Evolutionary conservation across 2,797 vertebrate species (phyloP).

Genomic region (Tarsius wallacei): DNA sequence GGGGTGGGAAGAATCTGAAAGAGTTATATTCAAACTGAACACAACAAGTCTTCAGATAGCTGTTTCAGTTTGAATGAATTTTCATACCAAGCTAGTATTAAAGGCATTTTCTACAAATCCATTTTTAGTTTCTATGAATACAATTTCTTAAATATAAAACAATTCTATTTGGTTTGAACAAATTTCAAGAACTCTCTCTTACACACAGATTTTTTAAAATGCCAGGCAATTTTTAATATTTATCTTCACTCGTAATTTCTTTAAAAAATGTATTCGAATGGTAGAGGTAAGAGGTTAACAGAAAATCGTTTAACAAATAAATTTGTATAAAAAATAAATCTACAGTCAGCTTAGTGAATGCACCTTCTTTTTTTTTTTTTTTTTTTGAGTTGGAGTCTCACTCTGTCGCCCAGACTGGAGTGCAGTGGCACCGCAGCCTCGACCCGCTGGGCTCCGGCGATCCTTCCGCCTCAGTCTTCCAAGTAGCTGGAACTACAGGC

Average conservation of each 20-base stretch:
- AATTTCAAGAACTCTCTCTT: conserved; percentile 62
- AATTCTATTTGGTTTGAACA: conserved; percentile 60
- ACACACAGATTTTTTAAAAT: neutral
- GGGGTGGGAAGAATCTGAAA: neutral
- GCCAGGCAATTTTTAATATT: neutral
- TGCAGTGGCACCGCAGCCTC: too few relatives aligned
- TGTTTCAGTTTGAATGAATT: neutral
- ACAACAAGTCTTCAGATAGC: conserved; percentile 13
- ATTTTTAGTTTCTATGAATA: conserved; percentile 44
- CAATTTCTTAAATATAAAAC: conserved; percentile 59
- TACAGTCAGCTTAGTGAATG: neutral
- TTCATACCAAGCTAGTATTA: neutral
- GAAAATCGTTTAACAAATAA: neutral
- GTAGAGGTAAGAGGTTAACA: neutral
- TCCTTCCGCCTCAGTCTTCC: too few relatives aligned
- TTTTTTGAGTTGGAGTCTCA: too few relatives aligned
- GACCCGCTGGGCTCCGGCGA: too few relatives aligned
- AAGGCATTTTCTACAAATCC: neutral
- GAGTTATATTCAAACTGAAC: neutral
- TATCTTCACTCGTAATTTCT: conserved; percentile 2
- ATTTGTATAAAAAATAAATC: conserved; percentile 38
- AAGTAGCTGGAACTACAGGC: too few relatives aligned
- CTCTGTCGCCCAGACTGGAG: too few relatives aligned
- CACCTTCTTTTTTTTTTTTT: too few relatives aligned
- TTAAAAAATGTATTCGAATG: neutral